A percentile compares a stretch with the other conserved stretches of the same genome.
Conservation (phyloP, 2,888 invertebrate genomes). For the Gonocerus acuteangulatus region DNA sequence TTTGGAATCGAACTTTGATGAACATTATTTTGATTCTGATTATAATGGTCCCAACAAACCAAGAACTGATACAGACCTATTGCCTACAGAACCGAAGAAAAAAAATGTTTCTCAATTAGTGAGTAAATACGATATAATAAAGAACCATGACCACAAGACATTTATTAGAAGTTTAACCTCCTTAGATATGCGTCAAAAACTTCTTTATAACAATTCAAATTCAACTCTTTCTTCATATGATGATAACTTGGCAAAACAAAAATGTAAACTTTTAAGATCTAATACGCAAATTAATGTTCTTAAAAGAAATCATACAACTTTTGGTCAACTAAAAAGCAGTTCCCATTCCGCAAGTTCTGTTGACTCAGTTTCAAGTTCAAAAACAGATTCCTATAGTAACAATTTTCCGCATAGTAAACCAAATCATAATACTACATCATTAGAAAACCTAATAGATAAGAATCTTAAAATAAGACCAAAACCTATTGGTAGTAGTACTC, state of each 20-base stretch:
- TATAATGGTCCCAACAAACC: conserved; percentile 25
- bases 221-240: conserved; percentile 6
- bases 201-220: conserved; percentile 4
- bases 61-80: conserved; percentile 4
- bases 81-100: conserved; percentile 41
- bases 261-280: conserved; percentile 27
- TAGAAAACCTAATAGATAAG: not conserved
- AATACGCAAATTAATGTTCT: conserved; percentile 31
- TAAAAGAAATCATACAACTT: conserved; percentile 10
- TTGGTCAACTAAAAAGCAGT: not conserved
- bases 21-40: conserved; percentile 22
- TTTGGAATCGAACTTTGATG: conserved; percentile 37
- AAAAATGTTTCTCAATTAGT: conserved; percentile 42
- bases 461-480: conserved; percentile 1
- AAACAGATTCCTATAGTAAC: conserved; percentile 5
- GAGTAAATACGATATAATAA: conserved; percentile 26
- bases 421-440: conserved; percentile 1
- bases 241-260: conserved; percentile 6
- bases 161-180: conserved; percentile 36
- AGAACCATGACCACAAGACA: conserved; percentile 24
- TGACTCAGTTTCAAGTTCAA: conserved; percentile 1
- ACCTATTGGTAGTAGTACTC: not conserved
- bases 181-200: conserved; percentile 34
- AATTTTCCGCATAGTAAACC: conserved; percentile 5
- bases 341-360: not conserved